Conservation (phyloP, 2,888 invertebrate genomes). For the Epinotia nisella region DNA sequence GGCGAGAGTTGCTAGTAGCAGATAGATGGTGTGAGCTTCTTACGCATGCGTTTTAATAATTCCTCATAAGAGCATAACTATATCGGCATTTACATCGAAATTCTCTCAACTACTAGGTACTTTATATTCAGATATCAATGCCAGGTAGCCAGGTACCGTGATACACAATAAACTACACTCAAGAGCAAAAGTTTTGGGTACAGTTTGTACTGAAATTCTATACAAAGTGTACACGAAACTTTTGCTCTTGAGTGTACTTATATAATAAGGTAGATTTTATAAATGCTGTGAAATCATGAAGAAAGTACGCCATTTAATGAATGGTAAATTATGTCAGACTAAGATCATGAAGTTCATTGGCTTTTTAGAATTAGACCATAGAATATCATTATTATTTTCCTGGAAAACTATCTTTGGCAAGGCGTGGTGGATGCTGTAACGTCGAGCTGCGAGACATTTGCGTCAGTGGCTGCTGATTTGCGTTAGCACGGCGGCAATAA, state of each 20-base stretch:
- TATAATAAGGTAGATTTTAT: too few relatives aligned
- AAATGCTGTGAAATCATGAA: too few relatives aligned
- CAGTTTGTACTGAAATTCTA: too few relatives aligned
- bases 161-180: too few relatives aligned
- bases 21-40: too few relatives aligned
- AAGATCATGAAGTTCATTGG: constrained; percentile 13
- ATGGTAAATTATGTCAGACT: not conserved
- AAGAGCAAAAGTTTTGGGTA: too few relatives aligned
- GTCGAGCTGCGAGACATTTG: constrained; percentile 45
- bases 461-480: constrained; percentile 41
- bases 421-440: constrained; percentile 5
- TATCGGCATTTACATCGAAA: not conserved
- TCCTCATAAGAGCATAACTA: too few relatives aligned
- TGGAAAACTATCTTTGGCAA: constrained; percentile 19
- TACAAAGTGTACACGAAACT: too few relatives aligned
- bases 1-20: not conserved
- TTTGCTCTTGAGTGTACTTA: too few relatives aligned
- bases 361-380: constrained; percentile 20
- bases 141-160: not conserved
- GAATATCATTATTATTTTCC: not conserved
- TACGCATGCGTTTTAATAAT: too few relatives aligned
- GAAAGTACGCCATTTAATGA: too few relatives aligned
- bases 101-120: too few relatives aligned
- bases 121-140: not conserved
- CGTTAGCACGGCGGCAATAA: constrained; percentile 46